A percentile compares a stretch with the other conserved stretches of the same genome.
Conservation (phyloP, 2,797 vertebrate genomes). For the Phrynocephalus guinanensis region DNA sequence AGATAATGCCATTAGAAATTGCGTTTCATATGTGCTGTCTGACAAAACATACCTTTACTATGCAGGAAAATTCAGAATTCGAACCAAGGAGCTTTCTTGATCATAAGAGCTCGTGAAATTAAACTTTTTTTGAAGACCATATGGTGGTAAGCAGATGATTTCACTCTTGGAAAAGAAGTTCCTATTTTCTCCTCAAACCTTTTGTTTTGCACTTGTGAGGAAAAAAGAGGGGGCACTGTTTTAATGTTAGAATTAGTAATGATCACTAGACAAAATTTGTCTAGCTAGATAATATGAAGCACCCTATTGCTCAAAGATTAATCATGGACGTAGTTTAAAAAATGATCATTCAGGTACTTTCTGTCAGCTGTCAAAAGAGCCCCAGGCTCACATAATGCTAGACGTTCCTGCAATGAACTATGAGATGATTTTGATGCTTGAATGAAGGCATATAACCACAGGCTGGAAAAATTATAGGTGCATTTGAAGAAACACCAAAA, state of each 20-base stretch:
- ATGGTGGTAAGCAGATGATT: slow-evolving; percentile 33
- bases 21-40: neutral
- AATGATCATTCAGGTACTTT: slow-evolving; percentile 32
- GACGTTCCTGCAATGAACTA: neutral
- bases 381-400: slow-evolving; percentile 26
- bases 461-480: slow-evolving; percentile 35
- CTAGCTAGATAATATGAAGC: slow-evolving; percentile 43
- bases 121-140: neutral
- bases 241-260: slow-evolving; percentile 52
- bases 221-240: neutral
- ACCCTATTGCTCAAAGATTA: slow-evolving; percentile 61
- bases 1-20: neutral
- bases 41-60: slow-evolving; percentile 9
- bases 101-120: slow-evolving; percentile 22
- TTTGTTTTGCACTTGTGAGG: slow-evolving; percentile 35
- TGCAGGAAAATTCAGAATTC: neutral
- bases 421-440: slow-evolving; percentile 49
- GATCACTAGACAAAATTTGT: slow-evolving; percentile 38
- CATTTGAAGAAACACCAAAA: slow-evolving; percentile 12
- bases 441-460: slow-evolving; percentile 15
- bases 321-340: slow-evolving; percentile 71
- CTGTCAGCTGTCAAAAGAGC: slow-evolving; percentile 49
- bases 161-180: slow-evolving; percentile 31
- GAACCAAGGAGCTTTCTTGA: slow-evolving; percentile 27
- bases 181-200: neutral